phyloP scores from a whole-genome alignment of 2,888 invertebrate genomes.

The Pachycephus smyrnensis region DNA sequence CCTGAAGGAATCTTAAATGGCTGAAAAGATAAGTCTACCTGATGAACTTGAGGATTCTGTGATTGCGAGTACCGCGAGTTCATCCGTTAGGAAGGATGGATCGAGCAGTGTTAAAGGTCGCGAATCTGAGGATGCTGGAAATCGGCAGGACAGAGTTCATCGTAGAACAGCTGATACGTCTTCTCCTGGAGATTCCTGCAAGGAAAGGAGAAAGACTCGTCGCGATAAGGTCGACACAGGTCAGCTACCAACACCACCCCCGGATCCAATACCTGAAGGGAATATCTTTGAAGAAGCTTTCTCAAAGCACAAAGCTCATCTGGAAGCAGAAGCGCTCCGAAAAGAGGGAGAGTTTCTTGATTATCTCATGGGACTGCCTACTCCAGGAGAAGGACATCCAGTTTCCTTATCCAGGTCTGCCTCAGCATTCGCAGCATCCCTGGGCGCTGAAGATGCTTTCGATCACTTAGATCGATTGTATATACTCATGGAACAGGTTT shows the following conservation, averaged over 20 bases:
- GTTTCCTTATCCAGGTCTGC: constrained; percentile 47
- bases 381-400: constrained; percentile 32
- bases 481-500: constrained; percentile 80
- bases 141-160: neutral
- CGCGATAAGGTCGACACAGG: constrained; percentile 15
- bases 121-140: neutral
- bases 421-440: constrained; percentile 70
- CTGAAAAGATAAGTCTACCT: neutral
- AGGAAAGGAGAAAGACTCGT: constrained; percentile 18
- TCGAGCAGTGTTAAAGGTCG: neutral
- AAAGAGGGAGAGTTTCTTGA: constrained; percentile 67
- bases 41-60: neutral
- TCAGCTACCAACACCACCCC: constrained; percentile 66
- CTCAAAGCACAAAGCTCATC: neutral
- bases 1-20: neutral
- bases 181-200: neutral
- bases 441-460: constrained; percentile 76
- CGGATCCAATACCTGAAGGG: constrained; percentile 55
- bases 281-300: constrained; percentile 7
- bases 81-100: neutral
- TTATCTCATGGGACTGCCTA: constrained; percentile 66
- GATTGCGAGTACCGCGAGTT: neutral
- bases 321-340: constrained; percentile 32
- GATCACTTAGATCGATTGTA: constrained; percentile 85
- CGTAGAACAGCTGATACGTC: neutral